These are phyloP conservation scores for Rhingia campestris DNA, from an alignment of 2,888 invertebrate species.

Conservation along the genomic window DNA sequence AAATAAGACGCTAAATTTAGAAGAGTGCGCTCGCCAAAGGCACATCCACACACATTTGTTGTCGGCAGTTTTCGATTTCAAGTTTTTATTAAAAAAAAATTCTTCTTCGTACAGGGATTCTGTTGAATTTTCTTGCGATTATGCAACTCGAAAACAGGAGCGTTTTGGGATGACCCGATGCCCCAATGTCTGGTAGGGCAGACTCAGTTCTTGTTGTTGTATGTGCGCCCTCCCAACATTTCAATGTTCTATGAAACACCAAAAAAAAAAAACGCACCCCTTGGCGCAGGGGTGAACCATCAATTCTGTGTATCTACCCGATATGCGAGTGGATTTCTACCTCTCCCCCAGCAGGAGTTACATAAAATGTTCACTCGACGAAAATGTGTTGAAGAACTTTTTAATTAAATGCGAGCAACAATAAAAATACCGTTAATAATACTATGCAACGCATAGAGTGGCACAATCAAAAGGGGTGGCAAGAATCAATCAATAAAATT, in stretches of 20 bases:
- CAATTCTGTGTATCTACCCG: slow-evolving; percentile 62
- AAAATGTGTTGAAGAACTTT: neutral
- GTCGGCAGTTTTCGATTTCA: slow-evolving; percentile 50
- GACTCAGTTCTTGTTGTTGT: neutral
- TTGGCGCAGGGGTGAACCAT: slow-evolving; percentile 51
- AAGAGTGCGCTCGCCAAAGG: slow-evolving; percentile 48
- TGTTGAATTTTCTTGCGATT: slow-evolving; percentile 39
- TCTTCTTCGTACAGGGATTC: slow-evolving; percentile 12
- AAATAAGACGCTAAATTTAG: slow-evolving; percentile 62
- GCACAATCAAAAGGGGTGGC: neutral
- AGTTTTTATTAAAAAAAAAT: slow-evolving; percentile 18
- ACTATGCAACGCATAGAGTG: slow-evolving; percentile 6
- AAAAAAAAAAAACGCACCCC: slow-evolving; percentile 21
- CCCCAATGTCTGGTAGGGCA: slow-evolving; percentile 48
- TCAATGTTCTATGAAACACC: slow-evolving; percentile 7
- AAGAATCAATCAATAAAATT: slow-evolving; percentile 60
- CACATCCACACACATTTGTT: neutral
- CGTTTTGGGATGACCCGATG: slow-evolving; percentile 35
- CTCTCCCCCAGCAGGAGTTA: slow-evolving; percentile 32
- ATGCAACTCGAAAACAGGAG: slow-evolving; percentile 50
- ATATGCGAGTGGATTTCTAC: slow-evolving; percentile 23
- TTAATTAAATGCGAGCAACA: slow-evolving; percentile 21
- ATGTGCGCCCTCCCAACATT: slow-evolving; percentile 5
- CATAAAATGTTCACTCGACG: slow-evolving; percentile 42
- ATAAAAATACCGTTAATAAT: neutral